phyloP scores from a whole-genome alignment of 2,797 vertebrate genomes.

The Poecilia picta region DNA sequence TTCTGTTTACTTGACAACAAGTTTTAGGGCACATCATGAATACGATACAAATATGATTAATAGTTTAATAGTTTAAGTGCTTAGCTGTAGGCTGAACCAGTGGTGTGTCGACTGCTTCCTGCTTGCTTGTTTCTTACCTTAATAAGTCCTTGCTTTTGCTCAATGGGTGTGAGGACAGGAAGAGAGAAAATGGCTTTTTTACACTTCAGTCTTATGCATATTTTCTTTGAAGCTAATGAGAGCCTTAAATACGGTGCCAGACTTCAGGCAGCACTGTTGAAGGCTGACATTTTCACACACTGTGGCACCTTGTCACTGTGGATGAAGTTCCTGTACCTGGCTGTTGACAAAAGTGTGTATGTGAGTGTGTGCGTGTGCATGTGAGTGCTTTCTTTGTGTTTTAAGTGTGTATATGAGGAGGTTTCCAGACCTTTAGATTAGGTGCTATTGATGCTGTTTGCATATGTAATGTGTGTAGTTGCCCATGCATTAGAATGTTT shows the following conservation, averaged over 20 bases:
- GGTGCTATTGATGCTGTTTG: constrained; percentile 6
- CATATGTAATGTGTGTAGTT: not conserved
- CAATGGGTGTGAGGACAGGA: constrained; percentile 51
- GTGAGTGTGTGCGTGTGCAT: constrained; percentile 18
- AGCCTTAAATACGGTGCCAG: constrained; percentile 83
- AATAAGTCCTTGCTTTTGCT: constrained; percentile 70
- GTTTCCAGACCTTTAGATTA: constrained; percentile 13
- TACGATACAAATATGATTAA: constrained; percentile 7
- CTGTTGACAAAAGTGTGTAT: constrained; percentile 58
- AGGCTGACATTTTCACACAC: constrained; percentile 84
- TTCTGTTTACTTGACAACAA: not conserved
- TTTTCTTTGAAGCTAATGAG: constrained; percentile 87
- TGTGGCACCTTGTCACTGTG: constrained; percentile 81
- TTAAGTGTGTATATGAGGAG: constrained; percentile 8
- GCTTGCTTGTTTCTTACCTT: constrained; percentile 72
- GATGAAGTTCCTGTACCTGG: constrained; percentile 83
- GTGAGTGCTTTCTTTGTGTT: constrained; percentile 11
- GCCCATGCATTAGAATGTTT: not conserved
- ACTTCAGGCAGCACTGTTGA: constrained; percentile 77
- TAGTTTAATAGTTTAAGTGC: constrained; percentile 6
- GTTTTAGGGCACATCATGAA: constrained; percentile 28
- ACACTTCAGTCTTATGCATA: constrained; percentile 82
- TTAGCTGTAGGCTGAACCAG: constrained; percentile 19
- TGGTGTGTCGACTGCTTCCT: constrained; percentile 38
- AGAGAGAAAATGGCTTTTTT: constrained; percentile 79